Percentiles rank a stretch among this genome's conserved stretches.
These are phyloP conservation scores for Vicugna pacos DNA, from an alignment of 2,113 vertebrate genomes.

Conservation along the genomic window DNA sequence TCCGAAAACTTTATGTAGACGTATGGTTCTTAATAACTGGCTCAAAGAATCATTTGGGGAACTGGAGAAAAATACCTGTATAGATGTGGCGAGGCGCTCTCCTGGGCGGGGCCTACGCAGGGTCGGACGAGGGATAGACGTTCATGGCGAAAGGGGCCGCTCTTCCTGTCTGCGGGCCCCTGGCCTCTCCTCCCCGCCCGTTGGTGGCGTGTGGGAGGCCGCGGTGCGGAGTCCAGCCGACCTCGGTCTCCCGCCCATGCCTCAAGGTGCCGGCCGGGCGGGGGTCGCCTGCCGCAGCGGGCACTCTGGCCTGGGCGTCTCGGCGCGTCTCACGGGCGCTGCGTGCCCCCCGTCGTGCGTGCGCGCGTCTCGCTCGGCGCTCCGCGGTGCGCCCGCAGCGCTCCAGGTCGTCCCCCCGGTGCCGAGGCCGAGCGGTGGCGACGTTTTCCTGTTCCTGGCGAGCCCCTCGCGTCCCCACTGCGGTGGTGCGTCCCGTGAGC, in stretches of 20 bases:
- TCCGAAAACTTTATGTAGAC: background rate
- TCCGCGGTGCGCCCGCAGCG: background rate
- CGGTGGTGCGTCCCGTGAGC: background rate
- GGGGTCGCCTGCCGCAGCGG: fast-evolving
- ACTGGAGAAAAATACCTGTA: background rate
- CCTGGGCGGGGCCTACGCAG: background rate
- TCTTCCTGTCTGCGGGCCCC: background rate
- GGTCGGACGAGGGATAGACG: background rate
- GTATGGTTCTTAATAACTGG: background rate
- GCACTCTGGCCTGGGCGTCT: fast-evolving
- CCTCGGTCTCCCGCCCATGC: fast-evolving
- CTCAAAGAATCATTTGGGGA: background rate
- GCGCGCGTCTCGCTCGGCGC: background rate
- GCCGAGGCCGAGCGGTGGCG: background rate
- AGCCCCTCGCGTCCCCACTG: background rate
- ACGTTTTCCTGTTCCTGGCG: background rate
- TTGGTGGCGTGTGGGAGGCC: background rate
- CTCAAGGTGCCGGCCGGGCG: fast-evolving
- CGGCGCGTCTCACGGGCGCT: fast-evolving
- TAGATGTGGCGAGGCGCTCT: background rate
- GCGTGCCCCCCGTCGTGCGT: fast-evolving
- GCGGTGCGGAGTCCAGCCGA: background rate
- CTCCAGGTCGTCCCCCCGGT: background rate
- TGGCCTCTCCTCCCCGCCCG: fast-evolving
- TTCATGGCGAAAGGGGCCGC: background rate